Base-by-base conservation (phyloP, 37 sponge, comb jelly and placozoan genomes). In the Axinella damicornis region DNA sequence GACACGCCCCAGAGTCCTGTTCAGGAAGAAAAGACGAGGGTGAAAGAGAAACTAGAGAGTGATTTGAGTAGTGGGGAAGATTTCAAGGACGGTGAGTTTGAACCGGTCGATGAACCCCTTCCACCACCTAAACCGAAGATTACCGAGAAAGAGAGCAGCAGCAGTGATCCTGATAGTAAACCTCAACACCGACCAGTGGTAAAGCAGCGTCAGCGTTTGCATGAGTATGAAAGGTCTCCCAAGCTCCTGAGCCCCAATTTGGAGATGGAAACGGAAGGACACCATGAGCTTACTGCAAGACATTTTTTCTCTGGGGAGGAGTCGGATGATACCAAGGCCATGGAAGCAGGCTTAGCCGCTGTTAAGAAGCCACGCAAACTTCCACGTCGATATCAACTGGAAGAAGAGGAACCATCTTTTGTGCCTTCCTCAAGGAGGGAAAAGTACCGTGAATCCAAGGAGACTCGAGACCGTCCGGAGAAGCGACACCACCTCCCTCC, bases 31-130 rank as follows among this genome's bases (percentile, higher is more conserved):
- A 33, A 70, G 33, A 75, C 77, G 19, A 82, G 73, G 30, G 27
- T 53, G 17, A 36, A 78, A 15, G 36, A 78, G 1, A 75, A 69
- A 1, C 34, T 80, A 12, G 88, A 80, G 75, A 80, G 81, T 74
- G 88, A 87, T 32, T 62, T 80, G 65, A 87, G 88, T 37, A 80
- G 81, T 80, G 88, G 81, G 16, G 88, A 87, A 9, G 73, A 80
- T 53, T 80, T 80, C 62, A 73, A 71, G 22, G 75, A 80, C 16
- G 34, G 31, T 25, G 28, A 61, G 25, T 27, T 28, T 5, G 64
- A 62, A 27, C 24, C 27, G 25, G 24, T 46, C 22, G 30, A 20
- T 69, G 71, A 72, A 25, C 36, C 73, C 1, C 2, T 21, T 1
- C 73, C 2, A 16, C 46, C 46, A 4, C 46, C 46, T 46, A 46